Base-by-base conservation (phyloP, 2,888 invertebrate species). In the Drosophila trichaetosa region DNA sequence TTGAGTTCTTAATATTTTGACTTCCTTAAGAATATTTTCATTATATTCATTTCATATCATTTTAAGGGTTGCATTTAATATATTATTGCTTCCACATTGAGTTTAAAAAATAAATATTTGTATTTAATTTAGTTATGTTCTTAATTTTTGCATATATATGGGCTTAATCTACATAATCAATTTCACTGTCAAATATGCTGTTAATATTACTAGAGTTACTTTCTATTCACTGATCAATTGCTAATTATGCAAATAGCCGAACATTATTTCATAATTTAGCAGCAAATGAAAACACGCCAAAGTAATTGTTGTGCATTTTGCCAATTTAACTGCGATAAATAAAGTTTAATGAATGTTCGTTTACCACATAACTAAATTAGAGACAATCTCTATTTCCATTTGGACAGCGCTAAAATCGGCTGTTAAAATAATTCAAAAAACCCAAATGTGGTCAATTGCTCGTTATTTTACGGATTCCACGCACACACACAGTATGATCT, bases 361-460 rank as follows among this genome's bases (percentile, higher is more conserved):
- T 82, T 74, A 80, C 82, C 87, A 56, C 82, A 84, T 69, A 87
- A 74, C 87, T 82, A 76, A 82, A 84, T 87, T 78, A 84, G 77
- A 82, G 74, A 73, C 69, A 54, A 51, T 69, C 73, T 71, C 69
- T 31, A 61, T 75, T 75, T 66, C 65, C 61, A 75, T 70, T 42
- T 46, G 42, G 34, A 64, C 42, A 69, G 48, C 62, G 36, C 31
- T 24, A 24, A 51, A 51, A 51, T 51, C 52, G 61, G 18, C 64
- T 38, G 57, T 56, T 48, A 58, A 56, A 69, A 79, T 79, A 79
- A 80, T 69, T 76, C 69, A 68, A 54, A 64, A 24, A 76, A 70
- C 69, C 71, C 62, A 63, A 79, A 56, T 82, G 79, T 64, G 82
- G 82, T 76, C 73, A 59, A 76, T 77, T 82, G 79, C 80, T 84